Evolutionary conservation across 2,888 invertebrate genomes (phyloP), one percentile per base, ranked within the genome.

Genomic region (Heliconius aoede): DNA sequence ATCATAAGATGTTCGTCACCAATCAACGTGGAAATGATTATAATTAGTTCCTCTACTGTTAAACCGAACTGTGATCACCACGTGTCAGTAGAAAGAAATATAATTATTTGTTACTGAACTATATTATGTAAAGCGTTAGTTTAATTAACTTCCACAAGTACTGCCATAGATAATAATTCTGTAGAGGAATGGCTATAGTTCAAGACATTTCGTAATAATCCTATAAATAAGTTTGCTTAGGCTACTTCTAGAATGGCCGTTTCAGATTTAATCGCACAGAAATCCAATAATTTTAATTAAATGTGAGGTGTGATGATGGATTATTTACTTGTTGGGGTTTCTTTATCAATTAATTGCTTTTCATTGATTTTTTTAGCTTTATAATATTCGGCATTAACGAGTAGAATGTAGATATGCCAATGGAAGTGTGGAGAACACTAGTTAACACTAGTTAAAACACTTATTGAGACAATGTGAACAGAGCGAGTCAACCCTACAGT

Each of bases 181-280:
- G 36, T 13, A 36, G 36, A 24, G 36, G 24, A 40, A 36, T 3
- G 65, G 5, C 65, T 15, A 36, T 65, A 65, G 13, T 65, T 65
- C 15, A 65, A 36, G 13, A 24, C 9, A 62, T 21, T 15, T 65
- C 65, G 7, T 64, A 64, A 65, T 65, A 65, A 36, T 24, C 13
- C 36, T 65, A 65, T 65, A 40, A 65, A 65, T 65, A 65, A 36
- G 13, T 24, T 36, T 36, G 65, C 36, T 65, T 65, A 36, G 36
- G 36, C 36, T 65, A 65, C 65, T 65, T 65, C 36, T 65, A 65
- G 36, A n/a, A n/a, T n/a, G n/a, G n/a, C 24, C 24, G 24, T 65
- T 65, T 65, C 36, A 65, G 64, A 64, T n/a, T n/a, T 36, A 64
- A 65, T 65, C 36, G 24, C 24, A 3, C 36, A 24, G 36, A 65